Evolutionary conservation across 2,113 vertebrate species (phyloP), one percentile per base, ranked within the genome.

Genomic region (Cygnus atratus): DNA sequence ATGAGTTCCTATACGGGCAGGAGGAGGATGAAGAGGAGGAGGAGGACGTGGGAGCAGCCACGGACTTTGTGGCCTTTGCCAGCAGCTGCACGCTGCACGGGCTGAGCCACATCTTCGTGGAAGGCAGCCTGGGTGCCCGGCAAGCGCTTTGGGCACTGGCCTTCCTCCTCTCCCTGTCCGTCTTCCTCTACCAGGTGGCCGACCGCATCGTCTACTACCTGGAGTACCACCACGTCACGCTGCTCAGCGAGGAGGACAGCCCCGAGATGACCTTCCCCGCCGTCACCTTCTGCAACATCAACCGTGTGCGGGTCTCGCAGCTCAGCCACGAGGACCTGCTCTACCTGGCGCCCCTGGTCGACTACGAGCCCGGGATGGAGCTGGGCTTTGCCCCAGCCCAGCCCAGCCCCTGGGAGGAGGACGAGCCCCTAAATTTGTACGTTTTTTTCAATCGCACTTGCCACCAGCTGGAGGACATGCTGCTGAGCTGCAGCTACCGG

Each of bases 281-380:
- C 1, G 87, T 99, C 96, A 99, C 99, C 46, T 76, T 99, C 52
- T 99, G 99, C 94, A 99, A 99, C 97, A 98, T 98, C 97, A 99
- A 99, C 92, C 98, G 97, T 0, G 93, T 99, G 67, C 98, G 99
- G 25, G 95, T 98, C 71, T 99, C 99, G 8, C 99, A 99, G 98
- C 98, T 99, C 96, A 99, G 98, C 96, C 98, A 97, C 79, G 95
- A 98, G 1, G 99, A 99, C 93, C 92, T 99, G 97, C 98, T 99
- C 86, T 99, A 99, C 95, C 97, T 99, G 97, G 98, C 98, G 5
- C 98, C 99, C 2, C 97, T 99, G 88, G 87, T 99, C 35, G 98
- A 98, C 29, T 98, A 98, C 15, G 98, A 99, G 28, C 98, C 98
- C 2, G 98, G 98, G 41, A 98, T 97, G 98, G 98, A 98, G 24